phyloP scores from a whole-genome alignment of 1,140 invertebrate genomes.

The Diorhabda carinulata region DNA sequence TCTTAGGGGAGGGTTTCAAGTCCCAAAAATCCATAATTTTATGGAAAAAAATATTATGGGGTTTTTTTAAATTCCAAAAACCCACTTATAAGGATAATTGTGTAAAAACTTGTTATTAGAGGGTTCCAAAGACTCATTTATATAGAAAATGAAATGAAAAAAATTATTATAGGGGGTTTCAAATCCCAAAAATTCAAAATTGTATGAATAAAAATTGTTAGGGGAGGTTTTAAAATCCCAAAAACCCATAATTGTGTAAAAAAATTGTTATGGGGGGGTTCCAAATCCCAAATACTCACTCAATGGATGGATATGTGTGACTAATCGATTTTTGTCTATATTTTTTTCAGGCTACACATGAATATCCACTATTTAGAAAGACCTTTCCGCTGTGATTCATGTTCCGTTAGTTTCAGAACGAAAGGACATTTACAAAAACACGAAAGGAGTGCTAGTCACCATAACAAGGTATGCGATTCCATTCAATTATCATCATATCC shows the following conservation, averaged over 20 bases:
- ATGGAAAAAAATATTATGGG: no score
- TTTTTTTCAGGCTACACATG: conserved; percentile 66
- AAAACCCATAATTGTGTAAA: no score
- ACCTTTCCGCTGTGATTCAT: conserved; percentile 86
- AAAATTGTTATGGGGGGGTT: no score
- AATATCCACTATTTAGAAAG: conserved; percentile 96
- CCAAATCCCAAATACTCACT: no score
- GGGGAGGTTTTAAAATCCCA: no score
- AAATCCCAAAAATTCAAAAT: no score
- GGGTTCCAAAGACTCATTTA: not conserved
- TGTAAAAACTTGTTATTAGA: not conserved
- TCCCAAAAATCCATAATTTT: no score
- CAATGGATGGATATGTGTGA: not conserved
- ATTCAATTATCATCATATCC: conserved; percentile 41
- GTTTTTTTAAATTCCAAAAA: no score
- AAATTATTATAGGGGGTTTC: no score
- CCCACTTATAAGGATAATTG: not conserved
- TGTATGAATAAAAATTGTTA: no score
- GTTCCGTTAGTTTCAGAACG: conserved; percentile 85
- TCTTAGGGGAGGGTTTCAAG: no score
- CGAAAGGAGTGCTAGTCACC: conserved; percentile 82
- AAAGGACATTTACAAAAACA: conserved; percentile 91
- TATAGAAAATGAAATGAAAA: no score
- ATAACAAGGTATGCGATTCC: conserved; percentile 69
- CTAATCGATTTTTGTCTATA: not conserved